Evolutionary conservation across 92 coral and sea anemone species (phyloP).

Genomic region (Blastomussa wellsi): DNA sequence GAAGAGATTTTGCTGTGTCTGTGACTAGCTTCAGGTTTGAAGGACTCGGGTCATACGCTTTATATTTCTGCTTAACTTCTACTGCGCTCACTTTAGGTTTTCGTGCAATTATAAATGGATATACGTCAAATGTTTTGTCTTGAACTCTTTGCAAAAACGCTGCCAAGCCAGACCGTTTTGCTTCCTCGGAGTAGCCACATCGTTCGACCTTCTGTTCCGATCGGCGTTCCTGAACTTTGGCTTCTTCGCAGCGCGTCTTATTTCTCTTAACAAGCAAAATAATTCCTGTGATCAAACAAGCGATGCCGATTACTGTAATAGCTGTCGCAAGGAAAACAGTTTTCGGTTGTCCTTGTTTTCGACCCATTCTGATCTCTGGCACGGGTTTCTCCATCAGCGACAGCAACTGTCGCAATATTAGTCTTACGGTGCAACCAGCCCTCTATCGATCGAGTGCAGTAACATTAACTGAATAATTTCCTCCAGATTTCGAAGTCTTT

Average conservation of each 20-base stretch:
- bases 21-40: constrained; percentile 54
- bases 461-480: constrained; percentile 1
- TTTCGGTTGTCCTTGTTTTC: background rate
- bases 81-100: constrained; percentile 49
- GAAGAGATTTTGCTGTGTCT: constrained; percentile 56
- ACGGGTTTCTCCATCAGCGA: background rate
- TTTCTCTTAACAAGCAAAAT: constrained; percentile 44
- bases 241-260: background rate
- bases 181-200: constrained; percentile 66
- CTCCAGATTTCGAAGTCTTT: constrained; percentile 3
- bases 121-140: constrained; percentile 50
- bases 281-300: constrained; percentile 67
- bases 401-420: background rate
- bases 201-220: background rate
- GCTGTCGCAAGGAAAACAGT: constrained; percentile 25
- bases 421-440: background rate
- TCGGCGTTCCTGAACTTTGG: background rate
- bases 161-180: constrained; percentile 49
- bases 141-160: constrained; percentile 70
- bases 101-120: constrained; percentile 45
- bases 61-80: constrained; percentile 46
- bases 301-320: constrained; percentile 38
- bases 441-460: background rate
- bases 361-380: background rate
- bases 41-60: constrained; percentile 75